Percentiles rank a stretch among this genome's conserved stretches.
Conservation (phyloP, 2,888 invertebrate species). For the Dryococelus australis region DNA sequence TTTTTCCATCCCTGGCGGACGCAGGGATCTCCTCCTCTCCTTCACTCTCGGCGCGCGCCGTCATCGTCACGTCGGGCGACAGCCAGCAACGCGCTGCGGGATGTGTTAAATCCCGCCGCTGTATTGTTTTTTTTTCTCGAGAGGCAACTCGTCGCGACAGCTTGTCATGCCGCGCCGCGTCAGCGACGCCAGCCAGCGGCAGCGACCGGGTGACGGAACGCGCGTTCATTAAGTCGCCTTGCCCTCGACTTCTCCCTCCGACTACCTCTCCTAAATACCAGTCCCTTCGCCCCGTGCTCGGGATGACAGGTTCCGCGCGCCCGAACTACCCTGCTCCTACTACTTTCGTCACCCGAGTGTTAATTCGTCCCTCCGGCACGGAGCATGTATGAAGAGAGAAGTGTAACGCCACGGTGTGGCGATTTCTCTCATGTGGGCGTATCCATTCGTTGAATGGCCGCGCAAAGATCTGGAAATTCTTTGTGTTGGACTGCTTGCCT, state of each 20-base stretch:
- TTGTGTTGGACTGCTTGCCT: no score
- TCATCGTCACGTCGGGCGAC: constrained; percentile 3
- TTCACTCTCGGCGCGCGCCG: background rate
- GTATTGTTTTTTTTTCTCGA: constrained; percentile 50
- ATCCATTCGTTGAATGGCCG: no score
- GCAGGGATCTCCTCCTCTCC: no score
- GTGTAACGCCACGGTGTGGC: no score
- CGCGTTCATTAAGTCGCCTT: constrained; percentile 28
- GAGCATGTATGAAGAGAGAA: no score
- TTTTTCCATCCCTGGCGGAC: background rate
- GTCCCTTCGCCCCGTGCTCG: no score
- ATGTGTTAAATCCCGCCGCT: constrained; percentile 54
- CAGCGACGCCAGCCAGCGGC: constrained; percentile 32
- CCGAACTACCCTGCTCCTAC: background rate
- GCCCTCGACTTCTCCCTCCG: background rate
- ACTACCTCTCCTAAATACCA: background rate
- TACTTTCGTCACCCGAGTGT: background rate
- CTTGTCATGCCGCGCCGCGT: constrained; percentile 50
- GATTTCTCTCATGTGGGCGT: no score
- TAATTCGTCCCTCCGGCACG: no score
- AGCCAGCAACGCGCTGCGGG: constrained; percentile 48
- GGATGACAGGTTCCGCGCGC: no score
- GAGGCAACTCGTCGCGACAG: constrained; percentile 55
- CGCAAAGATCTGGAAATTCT: no score
- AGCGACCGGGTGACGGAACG: constrained; percentile 33